Base-by-base conservation (phyloP, 2,113 vertebrate genomes). In the Syngnathus typhle region DNA sequence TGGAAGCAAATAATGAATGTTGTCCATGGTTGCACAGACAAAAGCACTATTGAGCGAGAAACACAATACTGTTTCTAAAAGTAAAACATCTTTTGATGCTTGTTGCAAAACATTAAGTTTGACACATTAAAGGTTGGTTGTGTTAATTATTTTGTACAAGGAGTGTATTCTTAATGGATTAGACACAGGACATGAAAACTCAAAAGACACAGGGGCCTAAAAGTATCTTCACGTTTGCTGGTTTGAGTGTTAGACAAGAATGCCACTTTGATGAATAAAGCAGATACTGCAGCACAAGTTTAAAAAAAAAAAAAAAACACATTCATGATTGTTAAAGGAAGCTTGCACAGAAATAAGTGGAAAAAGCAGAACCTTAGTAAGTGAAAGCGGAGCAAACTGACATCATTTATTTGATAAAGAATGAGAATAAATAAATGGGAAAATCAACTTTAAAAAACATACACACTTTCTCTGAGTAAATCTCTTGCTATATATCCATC, bases 301-400 rank as follows among this genome's bases (percentile, higher is more conserved):
- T 75, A 67, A 70, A 69, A 77, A 65, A 69, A 70, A 67, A 74
- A 68, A 77, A 65, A 69, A 70, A 67, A 72, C 58, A 76, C 80
- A 80, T 79, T 84, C 77, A 81, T 79, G 74, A 72, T 76, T 19
- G 18, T 41, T 36, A 67, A 70, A 66, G 74, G 74, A 81, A 65
- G 60, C 72, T 71, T 39, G 39, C 54, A 71, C 32, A 23, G 62
- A 18, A 56, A 44, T 38, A 64, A 52, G 65, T 32, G 63, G 63
- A 58, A 72, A 75, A 80, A 73, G 61, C 36, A 71, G 69, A 80
- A 71, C 55, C 71, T 75, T 12, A 56, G 6, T 56, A 39, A 23
- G 13, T 7, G 27, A 67, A 21, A 62, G 39, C 8, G 36, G 52
- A 76, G n/a, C 60, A 61, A 75, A 65, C 73, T 75, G 64, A 47